Percentiles rank a stretch among this genome's conserved stretches.
These are phyloP conservation scores for Rhodeus uyekii DNA, from an alignment of 2,797 vertebrate genomes.

Conservation along the genomic window DNA sequence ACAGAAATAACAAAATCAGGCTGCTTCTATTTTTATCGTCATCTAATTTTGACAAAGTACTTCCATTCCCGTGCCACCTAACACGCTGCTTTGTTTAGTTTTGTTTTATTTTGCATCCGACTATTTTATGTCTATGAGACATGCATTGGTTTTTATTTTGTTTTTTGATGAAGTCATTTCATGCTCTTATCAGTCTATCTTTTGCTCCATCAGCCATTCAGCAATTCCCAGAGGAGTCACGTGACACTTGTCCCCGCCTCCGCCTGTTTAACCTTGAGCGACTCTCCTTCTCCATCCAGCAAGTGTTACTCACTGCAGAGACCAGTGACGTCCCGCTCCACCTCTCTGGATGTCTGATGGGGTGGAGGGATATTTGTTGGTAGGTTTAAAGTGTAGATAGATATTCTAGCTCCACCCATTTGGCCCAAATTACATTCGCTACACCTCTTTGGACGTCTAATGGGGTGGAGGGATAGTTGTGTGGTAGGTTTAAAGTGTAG, in stretches of 20 bases:
- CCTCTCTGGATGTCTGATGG: too few species aligned
- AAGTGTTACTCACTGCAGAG: too few species aligned
- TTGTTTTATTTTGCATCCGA: too few species aligned
- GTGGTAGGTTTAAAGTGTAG: too few species aligned
- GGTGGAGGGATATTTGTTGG: too few species aligned
- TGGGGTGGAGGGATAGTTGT: too few species aligned
- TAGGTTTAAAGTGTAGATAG: too few species aligned
- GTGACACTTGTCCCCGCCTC: constrained; percentile 3
- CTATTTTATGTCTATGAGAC: neutral
- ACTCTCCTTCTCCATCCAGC: constrained; percentile 7
- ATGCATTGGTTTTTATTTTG: fast-evolving
- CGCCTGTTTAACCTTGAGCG: constrained; percentile 32
- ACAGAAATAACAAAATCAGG: neutral
- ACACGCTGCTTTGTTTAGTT: neutral
- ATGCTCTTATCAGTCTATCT: neutral
- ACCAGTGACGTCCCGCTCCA: too few species aligned
- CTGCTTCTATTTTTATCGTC: neutral
- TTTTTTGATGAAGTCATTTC: neutral
- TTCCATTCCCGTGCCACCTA: neutral
- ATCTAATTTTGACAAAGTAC: neutral
- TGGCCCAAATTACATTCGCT: too few species aligned
- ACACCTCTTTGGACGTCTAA: too few species aligned
- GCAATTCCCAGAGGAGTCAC: neutral
- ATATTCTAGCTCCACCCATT: too few species aligned
- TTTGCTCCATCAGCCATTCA: neutral